These are phyloP conservation scores for Cathartes aura DNA, from an alignment of 2,113 vertebrate genomes.

Conservation along the genomic window DNA sequence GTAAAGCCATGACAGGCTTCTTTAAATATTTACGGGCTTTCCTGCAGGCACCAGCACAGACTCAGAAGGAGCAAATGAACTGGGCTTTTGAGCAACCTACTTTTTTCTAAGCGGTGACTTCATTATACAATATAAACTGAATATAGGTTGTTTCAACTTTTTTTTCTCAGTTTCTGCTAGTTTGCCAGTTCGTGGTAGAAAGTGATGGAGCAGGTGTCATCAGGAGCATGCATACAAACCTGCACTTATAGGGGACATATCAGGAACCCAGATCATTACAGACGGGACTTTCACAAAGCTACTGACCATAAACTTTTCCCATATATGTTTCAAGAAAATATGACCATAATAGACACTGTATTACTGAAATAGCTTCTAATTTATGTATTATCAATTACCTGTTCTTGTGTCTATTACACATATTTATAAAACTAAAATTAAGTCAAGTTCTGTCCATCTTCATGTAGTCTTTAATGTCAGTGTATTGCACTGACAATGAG, in stretches of 20 bases:
- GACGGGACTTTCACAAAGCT: not conserved
- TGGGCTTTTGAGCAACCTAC: not conserved
- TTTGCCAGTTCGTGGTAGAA: not conserved
- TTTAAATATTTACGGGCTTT: not conserved
- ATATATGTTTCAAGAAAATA: not conserved
- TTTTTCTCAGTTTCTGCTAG: not conserved
- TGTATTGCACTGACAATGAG: not conserved
- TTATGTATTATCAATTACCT: not conserved
- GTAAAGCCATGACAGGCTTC: accelerated
- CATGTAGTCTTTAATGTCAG: not conserved
- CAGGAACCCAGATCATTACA: not conserved
- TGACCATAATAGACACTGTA: not conserved
- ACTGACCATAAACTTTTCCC: not conserved
- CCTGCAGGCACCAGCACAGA: not conserved
- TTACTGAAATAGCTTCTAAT: not conserved
- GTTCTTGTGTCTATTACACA: not conserved
- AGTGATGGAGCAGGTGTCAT: not conserved
- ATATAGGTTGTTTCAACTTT: not conserved
- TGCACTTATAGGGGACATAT: accelerated
- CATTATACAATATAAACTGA: not conserved
- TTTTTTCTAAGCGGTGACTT: not conserved
- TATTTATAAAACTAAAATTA: not conserved
- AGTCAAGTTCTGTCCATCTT: not conserved
- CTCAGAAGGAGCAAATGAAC: not conserved
- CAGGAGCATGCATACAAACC: not conserved